Percentiles rank a stretch among this genome's conserved stretches.
These are phyloP conservation scores for Marmota flaviventris DNA, from an alignment of 2,113 vertebrate genomes.

Conservation along the genomic window DNA sequence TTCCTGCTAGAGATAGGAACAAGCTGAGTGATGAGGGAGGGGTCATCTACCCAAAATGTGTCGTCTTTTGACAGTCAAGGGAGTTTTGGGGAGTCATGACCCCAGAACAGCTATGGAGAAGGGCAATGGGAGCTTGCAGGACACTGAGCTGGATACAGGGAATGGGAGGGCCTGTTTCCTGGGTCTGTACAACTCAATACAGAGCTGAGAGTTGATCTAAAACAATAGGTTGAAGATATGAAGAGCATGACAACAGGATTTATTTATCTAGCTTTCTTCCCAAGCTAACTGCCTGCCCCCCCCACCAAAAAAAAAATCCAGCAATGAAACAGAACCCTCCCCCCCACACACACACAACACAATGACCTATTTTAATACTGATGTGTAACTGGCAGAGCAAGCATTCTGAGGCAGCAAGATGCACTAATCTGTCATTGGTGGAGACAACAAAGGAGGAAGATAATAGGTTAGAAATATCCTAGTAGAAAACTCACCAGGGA, in stretches of 20 bases:
- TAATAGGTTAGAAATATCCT: not conserved
- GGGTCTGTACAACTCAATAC: not conserved
- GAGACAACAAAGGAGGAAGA: not conserved
- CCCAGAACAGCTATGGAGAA: not conserved
- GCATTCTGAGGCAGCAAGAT: not conserved
- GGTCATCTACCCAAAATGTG: not conserved
- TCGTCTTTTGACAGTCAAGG: not conserved
- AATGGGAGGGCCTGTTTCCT: not conserved
- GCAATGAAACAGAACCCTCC: not conserved
- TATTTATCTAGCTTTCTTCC: not conserved
- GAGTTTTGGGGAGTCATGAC: constrained; percentile 16
- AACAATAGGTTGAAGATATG: constrained; percentile 34
- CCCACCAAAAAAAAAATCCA: not conserved
- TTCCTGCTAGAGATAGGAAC: not conserved
- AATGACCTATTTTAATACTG: constrained; percentile 48
- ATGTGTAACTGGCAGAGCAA: not conserved
- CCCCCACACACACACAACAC: not conserved
- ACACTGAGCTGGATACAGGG: not conserved
- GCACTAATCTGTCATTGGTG: not conserved
- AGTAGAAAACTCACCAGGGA: not conserved
- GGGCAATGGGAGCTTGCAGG: not conserved
- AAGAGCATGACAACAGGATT: constrained; percentile 12
- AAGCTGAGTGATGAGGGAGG: not conserved
- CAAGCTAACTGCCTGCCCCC: not conserved
- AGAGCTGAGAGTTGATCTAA: not conserved